Percentiles rank a stretch among this genome's conserved stretches.
phyloP scores from a whole-genome alignment of 2,797 vertebrate species.

The Carduelis carduelis region DNA sequence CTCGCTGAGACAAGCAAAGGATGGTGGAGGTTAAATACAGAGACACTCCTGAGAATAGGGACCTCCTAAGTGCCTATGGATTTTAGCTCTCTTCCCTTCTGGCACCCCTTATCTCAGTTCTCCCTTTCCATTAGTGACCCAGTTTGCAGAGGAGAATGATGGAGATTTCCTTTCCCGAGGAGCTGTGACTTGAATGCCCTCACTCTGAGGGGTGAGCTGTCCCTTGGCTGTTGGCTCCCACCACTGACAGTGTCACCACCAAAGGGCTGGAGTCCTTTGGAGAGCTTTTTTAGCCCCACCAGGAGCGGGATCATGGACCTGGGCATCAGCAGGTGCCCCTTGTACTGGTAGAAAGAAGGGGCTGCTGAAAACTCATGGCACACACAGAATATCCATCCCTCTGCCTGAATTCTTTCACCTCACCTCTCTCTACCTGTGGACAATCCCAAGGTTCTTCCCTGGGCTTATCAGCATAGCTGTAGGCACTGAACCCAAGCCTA shows the following conservation, averaged over 20 bases:
- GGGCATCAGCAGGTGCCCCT: fast-evolving
- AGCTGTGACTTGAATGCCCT: neutral
- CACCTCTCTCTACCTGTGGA: neutral
- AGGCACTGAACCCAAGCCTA: neutral
- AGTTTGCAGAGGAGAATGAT: neutral
- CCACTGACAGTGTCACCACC: too few species aligned
- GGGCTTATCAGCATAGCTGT: neutral
- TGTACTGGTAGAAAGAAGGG: neutral
- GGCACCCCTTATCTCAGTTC: neutral
- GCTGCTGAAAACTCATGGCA: neutral
- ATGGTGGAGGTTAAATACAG: neutral
- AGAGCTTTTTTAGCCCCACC: neutral
- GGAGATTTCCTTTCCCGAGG: neutral
- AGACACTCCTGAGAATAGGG: neutral
- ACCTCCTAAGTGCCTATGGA: neutral
- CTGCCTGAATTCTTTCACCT: neutral
- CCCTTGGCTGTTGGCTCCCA: neutral
- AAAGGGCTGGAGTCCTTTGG: neutral
- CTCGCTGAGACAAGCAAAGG: neutral
- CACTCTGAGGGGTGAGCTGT: fast-evolving
- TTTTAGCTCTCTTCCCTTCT: neutral
- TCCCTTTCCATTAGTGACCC: neutral
- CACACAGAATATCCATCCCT: neutral
- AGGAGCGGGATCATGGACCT: neutral
- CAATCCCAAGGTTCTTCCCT: neutral